phyloP scores from a whole-genome alignment of 2,888 invertebrate species.

The Marasmarcha lunaedactyla region DNA sequence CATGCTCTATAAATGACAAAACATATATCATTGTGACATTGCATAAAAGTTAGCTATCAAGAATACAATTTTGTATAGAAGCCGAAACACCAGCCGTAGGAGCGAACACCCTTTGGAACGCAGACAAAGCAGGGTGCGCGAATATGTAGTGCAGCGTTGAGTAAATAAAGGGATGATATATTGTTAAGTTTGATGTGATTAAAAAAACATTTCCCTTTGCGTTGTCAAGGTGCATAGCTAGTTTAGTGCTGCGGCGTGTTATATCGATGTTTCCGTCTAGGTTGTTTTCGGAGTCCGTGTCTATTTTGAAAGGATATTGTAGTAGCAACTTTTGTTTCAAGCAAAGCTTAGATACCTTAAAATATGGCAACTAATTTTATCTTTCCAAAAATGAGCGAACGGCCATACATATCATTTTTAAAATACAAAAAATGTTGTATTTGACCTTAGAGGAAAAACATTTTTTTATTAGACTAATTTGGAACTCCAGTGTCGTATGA shows the following conservation, averaged over 20 bases:
- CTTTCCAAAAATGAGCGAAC: too few relatives aligned
- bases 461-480: too few relatives aligned
- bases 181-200: conserved; percentile 59
- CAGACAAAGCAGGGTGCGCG: conserved; percentile 53
- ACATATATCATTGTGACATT: conserved; percentile 22
- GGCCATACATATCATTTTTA: too few relatives aligned
- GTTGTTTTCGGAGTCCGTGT: too few relatives aligned
- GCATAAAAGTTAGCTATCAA: conserved; percentile 20
- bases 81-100: conserved; percentile 20
- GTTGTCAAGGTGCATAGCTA: conserved; percentile 60
- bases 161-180: conserved; percentile 68
- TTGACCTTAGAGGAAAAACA: too few relatives aligned
- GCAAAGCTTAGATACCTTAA: too few relatives aligned
- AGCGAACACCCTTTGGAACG: conserved; percentile 30
- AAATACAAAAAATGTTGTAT: too few relatives aligned
- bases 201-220: conserved; percentile 61
- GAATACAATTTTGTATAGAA: not conserved
- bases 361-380: too few relatives aligned
- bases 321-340: too few relatives aligned
- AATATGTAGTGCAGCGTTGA: conserved; percentile 52
- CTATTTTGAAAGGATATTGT: too few relatives aligned
- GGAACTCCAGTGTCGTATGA: too few relatives aligned
- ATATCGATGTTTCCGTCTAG: conserved; percentile 5
- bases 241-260: conserved; percentile 26
- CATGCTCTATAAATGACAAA: conserved; percentile 1